phyloP scores from a whole-genome alignment of 2,888 invertebrate species.

The Junonia oenone region DNA sequence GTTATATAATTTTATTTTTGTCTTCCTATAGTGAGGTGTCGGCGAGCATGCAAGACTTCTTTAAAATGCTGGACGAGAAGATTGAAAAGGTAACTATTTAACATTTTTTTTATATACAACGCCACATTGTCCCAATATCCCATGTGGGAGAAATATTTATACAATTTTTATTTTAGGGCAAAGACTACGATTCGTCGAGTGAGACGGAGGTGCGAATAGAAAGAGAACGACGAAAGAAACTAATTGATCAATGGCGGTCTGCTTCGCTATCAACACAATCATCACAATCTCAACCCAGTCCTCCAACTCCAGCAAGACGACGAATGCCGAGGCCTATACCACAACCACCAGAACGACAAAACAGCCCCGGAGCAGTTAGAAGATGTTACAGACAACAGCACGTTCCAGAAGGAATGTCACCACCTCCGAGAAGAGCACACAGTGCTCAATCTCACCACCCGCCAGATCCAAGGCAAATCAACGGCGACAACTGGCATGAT shows the following conservation, averaged over 20 bases:
- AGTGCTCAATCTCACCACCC: conserved; percentile 61
- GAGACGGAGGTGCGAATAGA: conserved; percentile 86
- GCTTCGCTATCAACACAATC: conserved; percentile 80
- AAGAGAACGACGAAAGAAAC: conserved; percentile 82
- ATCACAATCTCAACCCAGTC: conserved; percentile 54
- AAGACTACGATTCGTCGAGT: conserved; percentile 88
- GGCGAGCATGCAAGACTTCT: conserved; percentile 94
- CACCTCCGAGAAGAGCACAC: conserved; percentile 59
- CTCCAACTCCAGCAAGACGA: conserved; percentile 60
- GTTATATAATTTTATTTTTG: too few relatives aligned
- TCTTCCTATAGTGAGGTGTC: conserved; percentile 90
- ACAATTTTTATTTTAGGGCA: conserved; percentile 79
- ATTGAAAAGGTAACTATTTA: conserved; percentile 86
- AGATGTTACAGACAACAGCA: conserved; percentile 60
- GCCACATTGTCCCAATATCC: too few relatives aligned
- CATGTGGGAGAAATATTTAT: background rate
- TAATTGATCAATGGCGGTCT: conserved; percentile 88
- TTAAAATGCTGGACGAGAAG: conserved; percentile 95
- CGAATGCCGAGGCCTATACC: conserved; percentile 53
- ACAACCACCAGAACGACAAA: conserved; percentile 58
- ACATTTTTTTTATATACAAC: background rate
- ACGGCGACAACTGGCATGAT: conserved; percentile 67
- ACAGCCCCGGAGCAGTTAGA: conserved; percentile 55
- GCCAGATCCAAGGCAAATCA: conserved; percentile 52
- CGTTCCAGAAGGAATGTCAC: conserved; percentile 63